Percentiles rank a stretch among this genome's conserved stretches.
Evolutionary conservation across 2,888 invertebrate species (phyloP).

Genomic region (Flexamia atlantica): DNA sequence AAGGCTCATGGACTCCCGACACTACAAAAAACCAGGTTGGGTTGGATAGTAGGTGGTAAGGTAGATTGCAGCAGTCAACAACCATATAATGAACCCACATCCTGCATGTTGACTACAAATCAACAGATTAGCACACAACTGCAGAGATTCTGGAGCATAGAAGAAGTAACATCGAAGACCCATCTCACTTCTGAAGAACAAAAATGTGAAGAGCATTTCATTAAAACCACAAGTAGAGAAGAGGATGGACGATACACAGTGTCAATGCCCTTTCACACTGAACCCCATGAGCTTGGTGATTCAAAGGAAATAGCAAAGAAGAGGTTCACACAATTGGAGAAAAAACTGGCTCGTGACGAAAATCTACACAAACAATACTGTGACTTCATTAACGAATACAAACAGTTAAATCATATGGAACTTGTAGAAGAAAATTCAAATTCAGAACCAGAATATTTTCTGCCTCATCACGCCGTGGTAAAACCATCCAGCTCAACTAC

Average conservation of each 20-base stretch:
- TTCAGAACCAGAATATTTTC: conserved; percentile 26
- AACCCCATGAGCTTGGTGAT: background rate
- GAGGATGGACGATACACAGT: conserved; percentile 2
- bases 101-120: background rate
- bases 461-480: conserved; percentile 10
- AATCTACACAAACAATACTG: background rate
- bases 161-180: background rate
- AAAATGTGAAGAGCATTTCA: conserved; percentile 25
- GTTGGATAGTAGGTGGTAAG: conserved; percentile 26
- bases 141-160: conserved; percentile 28
- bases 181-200: conserved; percentile 11
- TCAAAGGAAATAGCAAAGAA: background rate
- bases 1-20: background rate
- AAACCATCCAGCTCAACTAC: conserved; percentile 41
- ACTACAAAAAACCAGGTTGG: conserved; percentile 19
- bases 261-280: background rate
- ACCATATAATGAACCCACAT: background rate
- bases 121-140: background rate
- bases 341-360: background rate
- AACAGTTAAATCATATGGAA: conserved; percentile 30
- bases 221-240: background rate
- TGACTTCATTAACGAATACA: conserved; percentile 36
- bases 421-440: too few relatives aligned
- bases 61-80: background rate
- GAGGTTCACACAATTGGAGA: background rate